A percentile compares a stretch with the other conserved stretches of the same genome.
These are phyloP conservation scores for Cladorhizidae sp. DNA, from an alignment of 37 sponge, comb jelly and placozoan species.

Conservation along the genomic window DNA sequence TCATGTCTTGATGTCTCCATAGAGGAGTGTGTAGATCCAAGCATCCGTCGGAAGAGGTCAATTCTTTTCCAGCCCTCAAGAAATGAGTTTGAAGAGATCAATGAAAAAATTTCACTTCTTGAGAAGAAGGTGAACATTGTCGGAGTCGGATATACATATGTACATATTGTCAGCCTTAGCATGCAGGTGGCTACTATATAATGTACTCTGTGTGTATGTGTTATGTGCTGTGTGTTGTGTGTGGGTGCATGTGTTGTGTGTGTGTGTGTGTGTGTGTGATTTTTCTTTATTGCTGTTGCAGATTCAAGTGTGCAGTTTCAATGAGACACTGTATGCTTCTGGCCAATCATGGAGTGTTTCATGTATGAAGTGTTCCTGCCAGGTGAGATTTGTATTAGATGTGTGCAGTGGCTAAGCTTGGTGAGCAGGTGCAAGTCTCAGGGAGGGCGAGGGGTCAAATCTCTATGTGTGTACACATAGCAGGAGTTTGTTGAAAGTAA, in stretches of 20 bases:
- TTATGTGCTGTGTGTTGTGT: too few relatives aligned
- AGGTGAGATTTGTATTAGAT: not conserved
- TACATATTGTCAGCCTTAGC: too few relatives aligned
- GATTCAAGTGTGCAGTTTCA: conserved; percentile 11
- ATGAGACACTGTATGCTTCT: not conserved
- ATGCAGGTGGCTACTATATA: not conserved
- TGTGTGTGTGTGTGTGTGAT: too few relatives aligned
- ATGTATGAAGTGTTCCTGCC: conserved; percentile 10
- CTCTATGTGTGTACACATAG: too few relatives aligned
- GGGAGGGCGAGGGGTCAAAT: too few relatives aligned
- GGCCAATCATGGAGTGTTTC: conserved; percentile 7
- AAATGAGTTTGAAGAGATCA: not conserved
- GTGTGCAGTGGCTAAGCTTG: too few relatives aligned
- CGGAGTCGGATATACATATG: too few relatives aligned
- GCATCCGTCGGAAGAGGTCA: not conserved
- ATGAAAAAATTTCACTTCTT: not conserved
- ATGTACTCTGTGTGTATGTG: not conserved
- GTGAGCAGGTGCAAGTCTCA: too few relatives aligned
- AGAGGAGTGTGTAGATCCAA: too few relatives aligned
- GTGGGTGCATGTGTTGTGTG: too few relatives aligned
- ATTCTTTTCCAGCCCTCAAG: not conserved
- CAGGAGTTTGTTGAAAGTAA: too few relatives aligned
- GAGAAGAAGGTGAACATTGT: conserved; percentile 17
- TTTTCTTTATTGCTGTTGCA: not conserved
- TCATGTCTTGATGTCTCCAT: not conserved